Base-by-base conservation (phyloP, 2,113 vertebrate genomes). In the Sphyrna mokarran region DNA sequence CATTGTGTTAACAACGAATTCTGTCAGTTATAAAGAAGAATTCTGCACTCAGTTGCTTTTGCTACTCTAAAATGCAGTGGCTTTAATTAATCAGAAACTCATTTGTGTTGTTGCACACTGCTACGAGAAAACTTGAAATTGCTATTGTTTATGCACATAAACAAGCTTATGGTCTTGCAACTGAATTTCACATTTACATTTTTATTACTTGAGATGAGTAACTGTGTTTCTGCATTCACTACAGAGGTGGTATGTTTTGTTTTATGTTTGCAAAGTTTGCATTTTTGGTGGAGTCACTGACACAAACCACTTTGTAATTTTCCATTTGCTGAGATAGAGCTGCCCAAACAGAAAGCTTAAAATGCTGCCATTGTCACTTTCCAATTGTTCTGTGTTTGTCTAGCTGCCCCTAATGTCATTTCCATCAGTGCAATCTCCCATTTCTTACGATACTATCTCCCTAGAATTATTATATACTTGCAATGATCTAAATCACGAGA, bases 141-240 rank as follows among this genome's bases (percentile, higher is more conserved):
- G 61, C 3, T 37, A 40, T 66, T 93, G 80, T 83, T 16, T 40
- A 83, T 83, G 37, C 37, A 40, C 37, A 83, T 20, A 66, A 66
- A 93, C 58, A 7, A 43, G 5, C 18, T 63, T 13, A 61, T 63
- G 14, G 23, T 63, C 8, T 63, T 68, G 89, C 18, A 40, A n/a
- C 18, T n/a, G 89, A 93, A 68, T 66, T 37, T 90, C 29, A 33
- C 54, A 90, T 93, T 93, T 68, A 66, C 89, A 93, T 93, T 66
- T 93, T 93, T 93, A 66, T 93, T 68, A n/a, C 2, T 33, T 66
- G 61, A 66, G 89, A 93, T 93, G 16, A 66, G 33, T 93, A 93
- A 37, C 89, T 20, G 6, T 33, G 66, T 66, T 66, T 5, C 18
- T 68, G 63, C 66, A 66, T 93, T 93, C 80, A 93, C 1, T 66